phyloP scores from a whole-genome alignment of 2,797 vertebrate genomes.

The Stomatorhinus walkeri region DNA sequence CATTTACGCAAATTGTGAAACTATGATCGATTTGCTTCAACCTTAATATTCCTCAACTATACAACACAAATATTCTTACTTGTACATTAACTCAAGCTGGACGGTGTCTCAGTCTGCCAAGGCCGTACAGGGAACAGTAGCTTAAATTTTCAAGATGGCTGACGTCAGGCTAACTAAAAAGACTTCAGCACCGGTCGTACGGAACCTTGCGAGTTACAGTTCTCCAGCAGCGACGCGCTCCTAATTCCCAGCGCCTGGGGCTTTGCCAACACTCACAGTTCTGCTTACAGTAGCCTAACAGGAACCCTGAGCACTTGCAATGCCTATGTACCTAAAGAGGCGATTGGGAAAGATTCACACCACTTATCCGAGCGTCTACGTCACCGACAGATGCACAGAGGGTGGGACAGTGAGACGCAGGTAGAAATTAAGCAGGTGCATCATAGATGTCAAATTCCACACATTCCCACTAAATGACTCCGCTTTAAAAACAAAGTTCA shows the following conservation, averaged over 20 bases:
- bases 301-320: neutral
- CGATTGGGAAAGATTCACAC: neutral
- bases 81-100: neutral
- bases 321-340: neutral
- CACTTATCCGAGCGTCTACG: neutral
- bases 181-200: neutral
- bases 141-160: neutral
- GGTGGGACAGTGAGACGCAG: neutral
- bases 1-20: neutral
- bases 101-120: neutral
- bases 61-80: neutral
- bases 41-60: neutral
- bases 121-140: neutral
- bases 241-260: neutral
- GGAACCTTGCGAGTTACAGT: neutral
- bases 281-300: neutral
- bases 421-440: neutral
- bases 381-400: neutral
- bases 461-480: neutral
- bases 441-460: neutral
- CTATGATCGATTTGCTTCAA: neutral
- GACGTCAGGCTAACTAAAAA: neutral
- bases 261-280: neutral
- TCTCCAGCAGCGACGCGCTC: neutral
- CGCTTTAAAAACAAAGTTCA: slow-evolving; percentile 2